Percentiles rank a stretch among this genome's conserved stretches.
Evolutionary conservation across 2,113 vertebrate species (phyloP).

Genomic region (Phyllopteryx taeniolatus): DNA sequence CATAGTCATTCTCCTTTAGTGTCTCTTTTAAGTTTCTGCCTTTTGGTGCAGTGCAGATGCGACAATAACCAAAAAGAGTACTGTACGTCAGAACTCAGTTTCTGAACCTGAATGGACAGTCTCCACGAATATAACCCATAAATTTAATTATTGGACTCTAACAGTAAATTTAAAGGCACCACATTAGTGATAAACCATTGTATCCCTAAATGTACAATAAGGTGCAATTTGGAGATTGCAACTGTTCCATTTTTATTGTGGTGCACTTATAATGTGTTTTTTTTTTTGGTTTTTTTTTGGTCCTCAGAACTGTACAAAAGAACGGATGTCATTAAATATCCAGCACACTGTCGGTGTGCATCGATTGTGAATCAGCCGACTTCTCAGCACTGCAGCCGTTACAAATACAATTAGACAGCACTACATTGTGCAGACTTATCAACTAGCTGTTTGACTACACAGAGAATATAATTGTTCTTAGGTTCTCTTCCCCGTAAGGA

Average conservation of each 20-base stretch:
- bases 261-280: not conserved
- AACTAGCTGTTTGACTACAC: slow-evolving; percentile 43
- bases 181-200: not conserved
- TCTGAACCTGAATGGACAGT: not conserved
- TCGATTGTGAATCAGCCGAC: slow-evolving; percentile 38
- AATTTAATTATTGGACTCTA: not conserved
- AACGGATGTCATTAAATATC: slow-evolving; percentile 28
- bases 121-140: not conserved
- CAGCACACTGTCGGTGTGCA: slow-evolving; percentile 11
- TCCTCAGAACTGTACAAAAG: slow-evolving; percentile 15
- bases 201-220: not conserved
- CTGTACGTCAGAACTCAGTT: not conserved
- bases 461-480: slow-evolving; percentile 48
- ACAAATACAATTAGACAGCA: slow-evolving; percentile 26
- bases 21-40: not conserved
- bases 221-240: not conserved
- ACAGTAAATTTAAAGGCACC: not conserved
- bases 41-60: not conserved
- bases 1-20: not conserved
- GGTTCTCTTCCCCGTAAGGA: slow-evolving; percentile 27
- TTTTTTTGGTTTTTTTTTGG: not conserved
- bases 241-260: not conserved
- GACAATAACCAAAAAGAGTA: not conserved
- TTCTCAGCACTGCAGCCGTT: slow-evolving; percentile 36
- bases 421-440: slow-evolving; percentile 51